phyloP scores from a whole-genome alignment of 1,140 invertebrate species.

The Nomia melanderi region DNA sequence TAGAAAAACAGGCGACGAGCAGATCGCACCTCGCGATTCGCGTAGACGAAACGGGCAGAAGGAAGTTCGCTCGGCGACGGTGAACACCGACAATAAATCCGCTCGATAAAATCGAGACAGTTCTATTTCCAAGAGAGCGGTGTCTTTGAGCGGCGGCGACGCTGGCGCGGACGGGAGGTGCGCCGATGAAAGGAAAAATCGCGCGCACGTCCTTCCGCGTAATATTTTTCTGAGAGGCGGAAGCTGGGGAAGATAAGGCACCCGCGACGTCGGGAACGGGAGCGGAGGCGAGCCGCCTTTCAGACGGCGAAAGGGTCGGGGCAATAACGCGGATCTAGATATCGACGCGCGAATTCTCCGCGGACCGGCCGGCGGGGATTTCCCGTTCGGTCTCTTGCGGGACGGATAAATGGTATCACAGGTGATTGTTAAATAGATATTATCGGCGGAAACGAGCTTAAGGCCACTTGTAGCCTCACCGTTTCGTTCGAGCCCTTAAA shows the following conservation, averaged over 20 bases:
- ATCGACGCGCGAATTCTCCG: conserved; percentile 51
- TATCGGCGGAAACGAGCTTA: too few species aligned
- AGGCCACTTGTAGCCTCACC: too few species aligned
- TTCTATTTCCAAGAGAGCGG: neutral
- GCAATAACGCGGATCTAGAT: conserved; percentile 34
- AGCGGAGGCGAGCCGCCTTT: neutral
- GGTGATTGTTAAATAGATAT: too few species aligned
- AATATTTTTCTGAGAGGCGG: conserved; percentile 1
- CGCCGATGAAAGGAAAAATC: neutral
- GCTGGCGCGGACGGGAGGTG: neutral
- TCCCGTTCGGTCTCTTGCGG: too few species aligned
- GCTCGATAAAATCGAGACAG: conserved; percentile 20
- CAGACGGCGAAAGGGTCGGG: neutral
- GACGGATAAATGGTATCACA: too few species aligned
- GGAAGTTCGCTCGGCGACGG: neutral
- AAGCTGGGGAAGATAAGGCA: neutral
- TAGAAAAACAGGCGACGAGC: neutral
- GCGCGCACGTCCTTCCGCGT: neutral
- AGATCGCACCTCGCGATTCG: neutral
- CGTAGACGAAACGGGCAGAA: neutral
- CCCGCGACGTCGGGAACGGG: neutral
- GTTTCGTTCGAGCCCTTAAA: too few species aligned
- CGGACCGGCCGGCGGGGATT: neutral
- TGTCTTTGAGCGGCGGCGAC: neutral
- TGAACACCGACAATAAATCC: neutral